Evolutionary conservation across 2,888 invertebrate genomes (phyloP).

Genomic region (Lithophane leautieri): DNA sequence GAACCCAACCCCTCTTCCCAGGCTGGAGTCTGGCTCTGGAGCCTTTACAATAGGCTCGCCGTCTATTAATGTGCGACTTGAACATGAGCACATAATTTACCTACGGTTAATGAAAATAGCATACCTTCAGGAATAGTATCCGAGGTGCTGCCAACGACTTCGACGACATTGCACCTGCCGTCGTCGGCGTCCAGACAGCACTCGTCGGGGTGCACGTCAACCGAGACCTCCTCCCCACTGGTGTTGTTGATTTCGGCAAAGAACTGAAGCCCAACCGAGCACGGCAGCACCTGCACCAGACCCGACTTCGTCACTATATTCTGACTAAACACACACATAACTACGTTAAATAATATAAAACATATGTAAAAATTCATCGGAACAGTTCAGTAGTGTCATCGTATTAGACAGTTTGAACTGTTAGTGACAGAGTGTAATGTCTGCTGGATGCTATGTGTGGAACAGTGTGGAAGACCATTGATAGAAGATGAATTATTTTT

Average conservation of each 20-base stretch:
- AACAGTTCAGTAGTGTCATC: conserved; percentile 65
- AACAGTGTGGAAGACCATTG: neutral
- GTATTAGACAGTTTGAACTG: conserved; percentile 20
- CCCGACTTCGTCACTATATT: conserved; percentile 71
- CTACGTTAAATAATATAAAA: conserved; percentile 77
- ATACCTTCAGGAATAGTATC: conserved; percentile 74
- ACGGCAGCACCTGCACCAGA: conserved; percentile 64
- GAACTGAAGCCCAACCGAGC: conserved; percentile 76
- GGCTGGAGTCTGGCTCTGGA: neutral
- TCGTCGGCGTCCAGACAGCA: conserved; percentile 77
- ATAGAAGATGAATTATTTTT: neutral
- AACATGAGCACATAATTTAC: too few species aligned
- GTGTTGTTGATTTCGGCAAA: conserved; percentile 77
- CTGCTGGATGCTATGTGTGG: neutral
- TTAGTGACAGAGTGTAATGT: conserved; percentile 4
- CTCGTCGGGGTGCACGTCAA: conserved; percentile 77
- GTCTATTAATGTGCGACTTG: neutral
- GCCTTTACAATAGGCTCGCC: neutral
- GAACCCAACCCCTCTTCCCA: neutral
- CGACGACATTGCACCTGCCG: conserved; percentile 76
- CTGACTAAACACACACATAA: conserved; percentile 58
- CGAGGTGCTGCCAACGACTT: conserved; percentile 74
- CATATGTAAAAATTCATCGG: conserved; percentile 81
- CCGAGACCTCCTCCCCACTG: conserved; percentile 70
- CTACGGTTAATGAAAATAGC: neutral